These are phyloP conservation scores for Chaenodraco wilsoni DNA, from an alignment of 2,797 vertebrate species.

Conservation along the genomic window DNA sequence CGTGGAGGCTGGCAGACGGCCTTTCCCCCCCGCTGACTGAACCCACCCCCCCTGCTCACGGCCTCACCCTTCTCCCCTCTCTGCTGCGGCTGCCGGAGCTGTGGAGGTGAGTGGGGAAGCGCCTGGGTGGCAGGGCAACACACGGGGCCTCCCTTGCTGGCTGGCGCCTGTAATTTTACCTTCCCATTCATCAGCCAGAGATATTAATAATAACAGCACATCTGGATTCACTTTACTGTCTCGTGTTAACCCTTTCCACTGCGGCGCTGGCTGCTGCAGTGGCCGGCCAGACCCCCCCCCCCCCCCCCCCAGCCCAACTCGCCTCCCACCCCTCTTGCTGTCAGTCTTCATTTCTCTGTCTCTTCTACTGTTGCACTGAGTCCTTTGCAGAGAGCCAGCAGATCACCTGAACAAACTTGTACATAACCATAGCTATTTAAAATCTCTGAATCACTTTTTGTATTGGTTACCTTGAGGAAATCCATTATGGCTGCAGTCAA, in stretches of 20 bases:
- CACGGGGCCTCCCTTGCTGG: slow-evolving; percentile 84
- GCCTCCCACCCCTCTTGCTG: slow-evolving; percentile 54
- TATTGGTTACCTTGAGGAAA: too few relatives aligned
- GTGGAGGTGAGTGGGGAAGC: slow-evolving; percentile 70
- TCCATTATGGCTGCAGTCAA: too few relatives aligned
- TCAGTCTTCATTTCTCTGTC: slow-evolving; percentile 61
- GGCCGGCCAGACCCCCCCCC: not conserved
- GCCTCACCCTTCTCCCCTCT: slow-evolving; percentile 2
- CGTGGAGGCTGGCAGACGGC: slow-evolving; percentile 15
- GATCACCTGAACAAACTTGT: slow-evolving; percentile 17
- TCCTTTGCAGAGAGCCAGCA: slow-evolving; percentile 19
- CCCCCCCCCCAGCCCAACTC: slow-evolving; percentile 5
- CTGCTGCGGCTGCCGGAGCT: slow-evolving; percentile 36
- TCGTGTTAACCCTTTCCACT: slow-evolving; percentile 80
- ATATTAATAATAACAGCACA: slow-evolving; percentile 97
- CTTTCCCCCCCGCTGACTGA: not conserved
- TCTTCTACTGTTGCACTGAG: slow-evolving; percentile 40
- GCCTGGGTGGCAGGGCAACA: slow-evolving; percentile 82
- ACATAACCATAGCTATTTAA: not conserved
- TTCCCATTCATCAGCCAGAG: slow-evolving; percentile 95
- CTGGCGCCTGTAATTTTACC: slow-evolving; percentile 89
- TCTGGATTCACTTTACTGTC: slow-evolving; percentile 98
- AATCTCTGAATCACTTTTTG: not conserved
- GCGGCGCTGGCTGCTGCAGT: slow-evolving; percentile 31
- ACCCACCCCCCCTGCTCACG: not conserved